Percentiles rank a stretch among this genome's conserved stretches.
Conservation (phyloP, 2,797 vertebrate genomes). For the Momotus momota region DNA sequence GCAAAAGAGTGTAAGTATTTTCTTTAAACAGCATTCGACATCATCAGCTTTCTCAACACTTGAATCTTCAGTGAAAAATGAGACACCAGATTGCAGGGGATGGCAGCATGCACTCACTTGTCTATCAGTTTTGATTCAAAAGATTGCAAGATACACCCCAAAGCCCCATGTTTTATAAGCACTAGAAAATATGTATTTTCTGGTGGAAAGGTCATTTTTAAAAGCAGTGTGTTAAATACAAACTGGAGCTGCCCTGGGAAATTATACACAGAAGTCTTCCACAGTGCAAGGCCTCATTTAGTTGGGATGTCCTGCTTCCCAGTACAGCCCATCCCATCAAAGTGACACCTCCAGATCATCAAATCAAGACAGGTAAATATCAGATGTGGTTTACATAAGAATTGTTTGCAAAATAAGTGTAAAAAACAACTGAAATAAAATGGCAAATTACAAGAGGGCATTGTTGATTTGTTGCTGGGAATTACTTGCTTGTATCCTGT, state of each 20-base stretch:
- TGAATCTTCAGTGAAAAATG: not conserved
- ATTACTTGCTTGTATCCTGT: not conserved
- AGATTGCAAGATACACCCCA: not conserved
- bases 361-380: not conserved
- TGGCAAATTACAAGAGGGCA: not conserved
- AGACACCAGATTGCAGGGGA: not conserved
- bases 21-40: not conserved
- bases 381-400: not conserved
- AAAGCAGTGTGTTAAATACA: not conserved
- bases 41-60: not conserved
- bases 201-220: not conserved
- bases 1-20: not conserved
- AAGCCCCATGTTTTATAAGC: not conserved
- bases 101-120: not conserved
- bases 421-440: not conserved
- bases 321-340: not conserved
- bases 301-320: not conserved
- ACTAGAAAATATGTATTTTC: not conserved
- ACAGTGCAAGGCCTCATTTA: not conserved
- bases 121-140: not conserved
- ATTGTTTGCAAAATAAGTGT: not conserved
- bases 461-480: not conserved
- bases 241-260: not conserved
- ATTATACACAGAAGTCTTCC: not conserved
- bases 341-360: not conserved